Conservation (phyloP, 2,113 vertebrate genomes). For the Clarias magur region DNA sequence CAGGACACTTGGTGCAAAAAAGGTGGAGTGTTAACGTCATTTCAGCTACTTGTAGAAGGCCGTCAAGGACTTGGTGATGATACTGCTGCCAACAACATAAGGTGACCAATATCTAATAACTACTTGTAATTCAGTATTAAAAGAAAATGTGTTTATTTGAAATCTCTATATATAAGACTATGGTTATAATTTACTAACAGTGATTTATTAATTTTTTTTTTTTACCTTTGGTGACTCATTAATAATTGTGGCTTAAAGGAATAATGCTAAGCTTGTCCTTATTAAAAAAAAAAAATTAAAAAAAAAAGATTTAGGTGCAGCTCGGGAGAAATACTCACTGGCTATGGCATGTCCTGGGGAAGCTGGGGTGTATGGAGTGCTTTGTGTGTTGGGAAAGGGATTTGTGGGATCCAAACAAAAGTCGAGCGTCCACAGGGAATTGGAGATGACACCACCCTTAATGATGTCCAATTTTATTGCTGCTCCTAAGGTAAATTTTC, state of each 20-base stretch:
- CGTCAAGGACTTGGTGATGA: neutral
- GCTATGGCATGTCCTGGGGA: conserved; percentile 21
- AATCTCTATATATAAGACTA: too few species aligned
- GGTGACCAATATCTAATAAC: neutral
- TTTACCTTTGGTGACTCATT: too few species aligned
- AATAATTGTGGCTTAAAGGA: too few species aligned
- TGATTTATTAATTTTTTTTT: too few species aligned
- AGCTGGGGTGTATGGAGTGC: neutral
- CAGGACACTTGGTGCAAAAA: neutral
- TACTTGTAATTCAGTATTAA: too few species aligned
- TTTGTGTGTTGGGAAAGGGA: conserved; percentile 15
- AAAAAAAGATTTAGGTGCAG: too few species aligned
- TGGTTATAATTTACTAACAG: too few species aligned
- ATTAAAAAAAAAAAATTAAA: too few species aligned
- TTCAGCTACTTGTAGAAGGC: conserved; percentile 2
- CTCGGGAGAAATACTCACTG: neutral
- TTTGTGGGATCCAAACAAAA: conserved; percentile 34
- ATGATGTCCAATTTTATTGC: conserved; percentile 12
- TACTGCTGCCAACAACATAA: conserved; percentile 22
- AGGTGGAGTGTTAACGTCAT: conserved; percentile 3
- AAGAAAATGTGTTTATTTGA: too few species aligned
- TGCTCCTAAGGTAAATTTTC: conserved; percentile 7
- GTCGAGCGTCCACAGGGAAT: neutral
- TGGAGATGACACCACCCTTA: conserved; percentile 24
- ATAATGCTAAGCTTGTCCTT: too few species aligned